Evolutionary conservation across 2,888 invertebrate genomes (phyloP), one percentile per base, ranked within the genome.

Genomic region (Strigamia maritima): DNA sequence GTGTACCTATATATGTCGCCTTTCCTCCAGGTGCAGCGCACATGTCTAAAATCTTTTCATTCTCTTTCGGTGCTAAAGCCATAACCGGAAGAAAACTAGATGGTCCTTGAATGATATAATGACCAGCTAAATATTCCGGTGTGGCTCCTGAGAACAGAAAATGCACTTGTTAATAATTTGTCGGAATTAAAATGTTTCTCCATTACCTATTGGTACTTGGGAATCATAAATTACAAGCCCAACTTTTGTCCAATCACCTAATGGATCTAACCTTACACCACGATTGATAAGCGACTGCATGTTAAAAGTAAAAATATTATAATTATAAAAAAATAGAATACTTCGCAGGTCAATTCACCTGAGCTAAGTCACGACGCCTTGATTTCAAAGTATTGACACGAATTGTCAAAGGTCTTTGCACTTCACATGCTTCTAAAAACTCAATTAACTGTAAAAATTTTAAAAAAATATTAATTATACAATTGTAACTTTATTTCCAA

Each of bases 11-110:
- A 86, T 99, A 97, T 0, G 97, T 95, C 0, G 98, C 95, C 88
- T 99, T 99, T 10, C 99, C 99, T 75, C 99, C 99, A 0, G 99
- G 99, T 0, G 99, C 99, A 0, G 98, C 92, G 85, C 97, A 95
- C 96, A 99, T 94, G 85, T 99, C 99, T 40, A 99, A 88, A 82
- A 98, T 91, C 82, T 92, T 89, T 87, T 98, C 98, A 84, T 95
- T 93, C 88, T 96, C 97, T 88, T 97, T 95, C 0, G 99, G 98
- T 0, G 95, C 97, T 79, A 99, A 88, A 0, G 99, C 95, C 95
- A 99, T 97, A 0, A 99, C 98, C 0, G 99, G 98, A 79, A 99
- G 87, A 84, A 97, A 91, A 88, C 98, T 98, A 1, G 97, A 96
- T 16, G 97, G 98, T 10, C 98, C 98, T 83, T 89, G 98, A 79